These are phyloP conservation scores for Amyelois transitella DNA, from an alignment of 1,140 invertebrate genomes.

Conservation along the genomic window DNA sequence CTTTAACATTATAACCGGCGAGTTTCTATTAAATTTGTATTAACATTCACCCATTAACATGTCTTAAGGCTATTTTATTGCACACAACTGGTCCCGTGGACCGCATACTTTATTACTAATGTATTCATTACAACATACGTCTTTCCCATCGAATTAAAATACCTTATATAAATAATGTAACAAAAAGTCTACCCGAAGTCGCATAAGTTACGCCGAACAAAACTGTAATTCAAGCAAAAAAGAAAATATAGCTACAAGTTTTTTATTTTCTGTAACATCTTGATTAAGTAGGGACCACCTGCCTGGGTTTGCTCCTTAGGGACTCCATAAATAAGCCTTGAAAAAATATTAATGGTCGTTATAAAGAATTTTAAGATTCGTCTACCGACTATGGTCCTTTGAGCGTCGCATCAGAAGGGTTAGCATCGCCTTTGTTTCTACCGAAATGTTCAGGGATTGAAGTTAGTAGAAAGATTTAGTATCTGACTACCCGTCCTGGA, in stretches of 20 bases:
- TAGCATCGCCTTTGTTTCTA: conserved; percentile 30
- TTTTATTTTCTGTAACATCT: conserved; percentile 70
- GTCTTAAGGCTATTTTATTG: conserved; percentile 42
- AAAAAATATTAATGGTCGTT: conserved; percentile 62
- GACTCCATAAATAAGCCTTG: conserved; percentile 59
- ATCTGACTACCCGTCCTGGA: too few species aligned
- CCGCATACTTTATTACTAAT: conserved; percentile 59
- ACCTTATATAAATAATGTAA: conserved; percentile 61
- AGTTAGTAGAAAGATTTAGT: not conserved
- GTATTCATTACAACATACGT: conserved; percentile 65
- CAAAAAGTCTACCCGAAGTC: conserved; percentile 36
- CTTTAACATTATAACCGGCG: conserved; percentile 18
- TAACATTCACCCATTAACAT: conserved; percentile 44
- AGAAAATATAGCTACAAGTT: conserved; percentile 55
- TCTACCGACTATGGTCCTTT: conserved; percentile 45
- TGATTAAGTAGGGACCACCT: conserved; percentile 73
- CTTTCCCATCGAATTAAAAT: conserved; percentile 63
- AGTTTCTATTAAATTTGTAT: conserved; percentile 37
- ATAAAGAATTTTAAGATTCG: conserved; percentile 64
- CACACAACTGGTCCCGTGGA: conserved; percentile 43
- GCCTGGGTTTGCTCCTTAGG: conserved; percentile 46
- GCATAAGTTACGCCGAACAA: conserved; percentile 56
- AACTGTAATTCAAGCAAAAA: conserved; percentile 67
- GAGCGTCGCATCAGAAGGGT: conserved; percentile 33
- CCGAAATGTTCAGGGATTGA: conserved; percentile 10